Evolutionary conservation across 2,797 vertebrate species (phyloP), one percentile per base, ranked within the genome.

Genomic region (Gambusia yucatana): DNA sequence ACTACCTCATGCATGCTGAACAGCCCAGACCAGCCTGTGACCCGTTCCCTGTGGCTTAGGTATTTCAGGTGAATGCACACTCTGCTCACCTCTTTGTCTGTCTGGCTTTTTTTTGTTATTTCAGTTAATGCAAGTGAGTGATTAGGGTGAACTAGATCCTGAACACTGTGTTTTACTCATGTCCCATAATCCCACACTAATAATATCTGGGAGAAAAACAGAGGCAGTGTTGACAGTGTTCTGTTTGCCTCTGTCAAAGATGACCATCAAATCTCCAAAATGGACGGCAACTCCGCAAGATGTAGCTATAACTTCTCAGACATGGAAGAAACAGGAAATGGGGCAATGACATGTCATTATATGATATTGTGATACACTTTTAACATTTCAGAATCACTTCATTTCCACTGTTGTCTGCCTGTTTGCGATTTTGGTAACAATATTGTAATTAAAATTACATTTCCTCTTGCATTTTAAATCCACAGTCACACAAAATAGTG

Each of bases 71-170:
- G 65, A 70, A 50, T 8, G 63, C 44, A 57, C n/a, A 39, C 67
- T 76, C 50, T 3, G 74, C 63, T 72, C 59, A 86, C 76, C 76
- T 76, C 78, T 71, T 30, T 16, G 67, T 41, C 4, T 52, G 16
- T 33, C 63, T 61, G 22, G 22, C 22, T 52, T 52, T 52, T 52
- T 20, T 7, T 33, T 59, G n/a, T 39, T 70, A 76, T 87, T 88
- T 85, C 75, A 84, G 82, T 90, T 87, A 89, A 72, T 77, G 50
- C 75, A 28, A 83, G 80, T 84, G 85, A 88, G 87, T 44, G 86
- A 89, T 87, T 86, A 82, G 82, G 82, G 16, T 4, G 11, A 73
- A 25, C 14, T 3, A 55, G 72, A 70, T 72, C 72, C 63, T 75
- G 80, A 78, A 75, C 70, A 25, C 75, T 39, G 65, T 72, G 52